Percentiles rank a stretch among this genome's conserved stretches.
Evolutionary conservation across 2,113 vertebrate genomes (phyloP).

Genomic region (Plotosus lineatus): DNA sequence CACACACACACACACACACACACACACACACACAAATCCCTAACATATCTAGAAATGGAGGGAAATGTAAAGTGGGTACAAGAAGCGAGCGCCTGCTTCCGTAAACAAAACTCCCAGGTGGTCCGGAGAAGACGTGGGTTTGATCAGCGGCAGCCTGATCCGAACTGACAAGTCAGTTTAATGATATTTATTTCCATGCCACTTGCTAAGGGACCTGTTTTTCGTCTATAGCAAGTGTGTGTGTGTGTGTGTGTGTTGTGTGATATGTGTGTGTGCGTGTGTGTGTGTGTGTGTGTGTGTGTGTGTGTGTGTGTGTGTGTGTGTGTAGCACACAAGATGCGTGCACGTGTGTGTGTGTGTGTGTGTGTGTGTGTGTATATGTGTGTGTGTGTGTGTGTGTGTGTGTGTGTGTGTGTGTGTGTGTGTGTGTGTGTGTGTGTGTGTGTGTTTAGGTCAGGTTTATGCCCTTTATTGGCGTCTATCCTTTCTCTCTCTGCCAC

Average conservation of each 20-base stretch:
- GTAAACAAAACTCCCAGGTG: conserved; percentile 85
- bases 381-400: conserved; percentile 23
- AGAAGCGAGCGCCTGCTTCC: conserved; percentile 54
- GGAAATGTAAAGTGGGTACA: conserved; percentile 35
- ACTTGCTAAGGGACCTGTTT: conserved; percentile 40
- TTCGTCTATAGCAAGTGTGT: conserved; percentile 26
- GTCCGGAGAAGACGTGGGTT: conserved; percentile 63
- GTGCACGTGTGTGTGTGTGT: conserved; percentile 23
- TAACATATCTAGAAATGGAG: conserved; percentile 10
- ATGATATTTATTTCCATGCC: conserved; percentile 52
- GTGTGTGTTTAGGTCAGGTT: conserved; percentile 17
- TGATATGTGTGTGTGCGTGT: background rate
- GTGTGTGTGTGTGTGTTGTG: background rate
- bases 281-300: conserved; percentile 1
- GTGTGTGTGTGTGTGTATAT: background rate
- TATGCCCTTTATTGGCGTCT: background rate
- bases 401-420: conserved; percentile 6
- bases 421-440: background rate
- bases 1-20: too few relatives aligned
- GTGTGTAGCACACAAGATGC: background rate
- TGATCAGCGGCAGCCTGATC: conserved; percentile 45
- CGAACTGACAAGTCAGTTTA: conserved; percentile 50
- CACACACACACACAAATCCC: too few relatives aligned
- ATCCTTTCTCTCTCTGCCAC: background rate
- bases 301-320: background rate